Evolutionary conservation across 2,797 vertebrate species (phyloP).

Genomic region (Arctocebus calabarensis): DNA sequence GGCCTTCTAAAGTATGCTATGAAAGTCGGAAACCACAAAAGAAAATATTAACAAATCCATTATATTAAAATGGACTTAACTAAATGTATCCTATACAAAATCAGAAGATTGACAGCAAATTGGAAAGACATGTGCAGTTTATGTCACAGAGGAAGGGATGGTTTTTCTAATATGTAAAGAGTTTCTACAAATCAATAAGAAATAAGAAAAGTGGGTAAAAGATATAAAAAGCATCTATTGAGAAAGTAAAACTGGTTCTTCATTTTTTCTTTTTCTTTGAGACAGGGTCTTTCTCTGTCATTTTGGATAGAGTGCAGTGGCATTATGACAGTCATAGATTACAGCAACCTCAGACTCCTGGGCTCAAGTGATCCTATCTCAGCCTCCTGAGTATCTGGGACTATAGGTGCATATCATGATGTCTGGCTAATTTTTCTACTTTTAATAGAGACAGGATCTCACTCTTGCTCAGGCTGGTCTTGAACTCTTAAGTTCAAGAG

Average conservation of each 20-base stretch:
- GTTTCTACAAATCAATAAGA: neutral
- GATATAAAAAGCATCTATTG: neutral
- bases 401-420: no score
- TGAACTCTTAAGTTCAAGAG: no score
- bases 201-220: neutral
- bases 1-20: neutral
- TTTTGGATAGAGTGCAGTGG: no score
- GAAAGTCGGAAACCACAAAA: slow-evolving; percentile 7
- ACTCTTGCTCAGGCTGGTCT: no score
- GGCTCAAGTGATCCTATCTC: no score
- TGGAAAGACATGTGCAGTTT: neutral
- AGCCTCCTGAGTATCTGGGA: no score
- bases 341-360: no score
- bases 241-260: neutral
- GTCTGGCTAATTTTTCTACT: no score
- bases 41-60: neutral
- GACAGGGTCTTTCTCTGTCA: no score
- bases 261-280: no score
- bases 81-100: neutral
- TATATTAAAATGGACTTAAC: slow-evolving; percentile 26
- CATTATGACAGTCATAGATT: no score
- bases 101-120: neutral
- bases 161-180: slow-evolving; percentile 33
- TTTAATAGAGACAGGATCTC: no score
- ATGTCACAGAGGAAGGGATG: neutral